Evolutionary conservation across 2,888 invertebrate genomes (phyloP).

Genomic region (Cylloceria caligata): DNA sequence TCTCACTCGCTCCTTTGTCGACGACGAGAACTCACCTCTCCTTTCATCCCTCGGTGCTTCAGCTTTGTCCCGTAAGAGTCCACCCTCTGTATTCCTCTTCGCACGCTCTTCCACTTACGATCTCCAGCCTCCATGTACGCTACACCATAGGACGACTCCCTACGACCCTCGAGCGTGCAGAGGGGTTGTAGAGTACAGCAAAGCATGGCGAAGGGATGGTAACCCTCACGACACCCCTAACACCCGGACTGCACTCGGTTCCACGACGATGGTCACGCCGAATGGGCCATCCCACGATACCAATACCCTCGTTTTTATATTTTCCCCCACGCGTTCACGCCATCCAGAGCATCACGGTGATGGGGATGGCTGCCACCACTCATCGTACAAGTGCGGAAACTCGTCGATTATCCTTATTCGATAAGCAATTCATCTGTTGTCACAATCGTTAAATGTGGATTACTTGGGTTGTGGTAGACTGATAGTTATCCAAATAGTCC

Average conservation of each 20-base stretch:
- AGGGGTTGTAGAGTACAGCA: slow-evolving; percentile 22
- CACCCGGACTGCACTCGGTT: slow-evolving; percentile 78
- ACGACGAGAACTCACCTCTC: slow-evolving; percentile 63
- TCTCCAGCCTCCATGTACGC: slow-evolving; percentile 68
- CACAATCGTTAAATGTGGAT: slow-evolving; percentile 19
- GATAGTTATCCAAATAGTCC: slow-evolving; percentile 5
- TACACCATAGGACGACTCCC: slow-evolving; percentile 45
- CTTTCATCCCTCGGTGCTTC: slow-evolving; percentile 52
- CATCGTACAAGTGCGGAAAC: slow-evolving; percentile 35
- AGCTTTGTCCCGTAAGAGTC: slow-evolving; percentile 41
- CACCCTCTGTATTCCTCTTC: slow-evolving; percentile 70
- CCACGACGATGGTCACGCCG: slow-evolving; percentile 80
- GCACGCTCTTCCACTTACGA: slow-evolving; percentile 79
- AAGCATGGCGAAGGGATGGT: slow-evolving; percentile 38
- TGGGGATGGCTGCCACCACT: slow-evolving; percentile 8
- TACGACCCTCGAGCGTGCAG: slow-evolving; percentile 41
- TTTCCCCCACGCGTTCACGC: slow-evolving; percentile 59
- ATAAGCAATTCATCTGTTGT: slow-evolving; percentile 54
- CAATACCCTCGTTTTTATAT: slow-evolving; percentile 83
- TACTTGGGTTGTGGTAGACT: neutral
- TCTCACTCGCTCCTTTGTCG: slow-evolving; percentile 46
- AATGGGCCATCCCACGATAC: slow-evolving; percentile 82
- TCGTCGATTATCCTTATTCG: slow-evolving; percentile 62
- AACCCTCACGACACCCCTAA: slow-evolving; percentile 75
- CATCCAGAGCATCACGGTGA: neutral